Evolutionary conservation across 2,888 invertebrate species (phyloP).

Genomic region (Apodemia zela): DNA sequence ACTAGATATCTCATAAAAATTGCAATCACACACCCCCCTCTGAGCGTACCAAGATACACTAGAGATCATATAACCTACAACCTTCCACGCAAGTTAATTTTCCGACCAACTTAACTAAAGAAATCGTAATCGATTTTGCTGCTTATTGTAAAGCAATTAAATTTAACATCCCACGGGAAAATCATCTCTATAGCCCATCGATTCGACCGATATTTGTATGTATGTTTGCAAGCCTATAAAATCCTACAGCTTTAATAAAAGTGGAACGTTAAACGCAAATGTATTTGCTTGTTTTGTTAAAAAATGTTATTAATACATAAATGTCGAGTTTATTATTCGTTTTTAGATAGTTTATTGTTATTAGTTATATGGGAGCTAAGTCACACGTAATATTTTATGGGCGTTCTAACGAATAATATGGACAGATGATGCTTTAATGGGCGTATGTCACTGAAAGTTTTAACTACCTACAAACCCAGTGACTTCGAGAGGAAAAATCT

Average conservation of each 20-base stretch:
- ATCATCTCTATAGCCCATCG: not conserved
- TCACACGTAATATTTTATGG: not conserved
- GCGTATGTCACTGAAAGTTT: not conserved
- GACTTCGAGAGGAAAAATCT: no score
- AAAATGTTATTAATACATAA: constrained; percentile 14
- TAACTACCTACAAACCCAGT: no score
- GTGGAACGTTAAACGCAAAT: constrained; percentile 10
- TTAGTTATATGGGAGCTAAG: constrained; percentile 8
- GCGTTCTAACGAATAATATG: not conserved
- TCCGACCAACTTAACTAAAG: not conserved
- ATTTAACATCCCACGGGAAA: not conserved
- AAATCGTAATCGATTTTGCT: constrained; percentile 7
- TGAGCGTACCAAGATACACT: constrained; percentile 34
- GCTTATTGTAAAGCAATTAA: constrained; percentile 13
- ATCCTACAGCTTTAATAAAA: not conserved
- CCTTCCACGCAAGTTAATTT: constrained; percentile 2
- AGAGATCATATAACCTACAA: constrained; percentile 27
- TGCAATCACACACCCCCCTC: constrained; percentile 36
- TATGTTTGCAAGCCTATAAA: not conserved
- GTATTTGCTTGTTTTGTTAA: constrained; percentile 11
- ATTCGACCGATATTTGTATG: not conserved
- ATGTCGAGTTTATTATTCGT: constrained; percentile 2
- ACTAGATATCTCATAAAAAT: constrained; percentile 24
- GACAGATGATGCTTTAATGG: not conserved
- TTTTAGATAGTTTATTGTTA: constrained; percentile 9